Evolutionary conservation across 2,113 vertebrate genomes (phyloP).

Genomic region (Oceanites oceanicus): DNA sequence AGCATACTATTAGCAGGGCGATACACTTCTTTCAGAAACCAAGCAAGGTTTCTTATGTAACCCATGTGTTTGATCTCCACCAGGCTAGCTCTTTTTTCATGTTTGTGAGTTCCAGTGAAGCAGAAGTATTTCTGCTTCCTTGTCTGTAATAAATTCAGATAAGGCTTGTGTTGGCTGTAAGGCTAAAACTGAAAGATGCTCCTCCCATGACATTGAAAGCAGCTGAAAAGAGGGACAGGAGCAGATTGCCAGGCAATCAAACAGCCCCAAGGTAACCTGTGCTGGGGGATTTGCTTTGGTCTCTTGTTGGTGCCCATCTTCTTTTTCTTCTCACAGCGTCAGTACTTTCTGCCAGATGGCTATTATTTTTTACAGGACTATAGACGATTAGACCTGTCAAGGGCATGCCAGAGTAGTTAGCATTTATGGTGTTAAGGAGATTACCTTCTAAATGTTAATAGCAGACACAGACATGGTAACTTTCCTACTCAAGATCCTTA

Average conservation of each 20-base stretch:
- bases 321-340: neutral
- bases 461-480: neutral
- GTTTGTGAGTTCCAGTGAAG: constrained; percentile 32
- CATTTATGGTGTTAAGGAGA: constrained; percentile 53
- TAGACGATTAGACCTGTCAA: constrained; percentile 50
- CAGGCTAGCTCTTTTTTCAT: neutral
- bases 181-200: neutral
- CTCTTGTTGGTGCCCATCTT: neutral
- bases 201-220: neutral
- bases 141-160: neutral
- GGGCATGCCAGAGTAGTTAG: constrained; percentile 57
- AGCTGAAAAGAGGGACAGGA: neutral
- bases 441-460: constrained; percentile 54
- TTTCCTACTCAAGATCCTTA: neutral
- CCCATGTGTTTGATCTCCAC: constrained; percentile 7
- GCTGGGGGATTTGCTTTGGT: neutral
- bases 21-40: neutral
- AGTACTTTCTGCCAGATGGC: constrained; percentile 56
- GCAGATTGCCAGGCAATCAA: neutral
- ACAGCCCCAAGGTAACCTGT: neutral
- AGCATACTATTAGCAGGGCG: neutral
- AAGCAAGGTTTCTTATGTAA: neutral
- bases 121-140: constrained; percentile 31
- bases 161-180: neutral
- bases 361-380: constrained; percentile 41